These are phyloP conservation scores for Andrena dorsata DNA, from an alignment of 2,888 invertebrate genomes.

Conservation along the genomic window DNA sequence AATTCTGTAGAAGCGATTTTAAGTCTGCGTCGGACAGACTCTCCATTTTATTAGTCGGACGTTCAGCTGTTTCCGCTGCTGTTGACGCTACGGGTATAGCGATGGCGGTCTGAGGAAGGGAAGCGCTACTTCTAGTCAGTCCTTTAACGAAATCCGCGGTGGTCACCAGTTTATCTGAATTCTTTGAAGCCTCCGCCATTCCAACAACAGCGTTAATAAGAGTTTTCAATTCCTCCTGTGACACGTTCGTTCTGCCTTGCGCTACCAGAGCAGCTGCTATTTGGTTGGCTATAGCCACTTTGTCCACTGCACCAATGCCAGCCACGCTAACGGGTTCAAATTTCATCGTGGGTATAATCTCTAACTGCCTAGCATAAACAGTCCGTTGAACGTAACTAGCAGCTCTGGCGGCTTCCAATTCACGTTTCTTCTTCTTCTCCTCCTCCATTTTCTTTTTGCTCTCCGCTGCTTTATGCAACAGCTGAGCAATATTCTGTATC, in stretches of 20 bases:
- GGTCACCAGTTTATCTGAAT: conserved; percentile 85
- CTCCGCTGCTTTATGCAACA: conserved; percentile 89
- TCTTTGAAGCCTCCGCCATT: conserved; percentile 88
- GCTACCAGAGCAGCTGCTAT: conserved; percentile 92
- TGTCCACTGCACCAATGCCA: conserved; percentile 91
- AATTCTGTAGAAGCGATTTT: conserved; percentile 92
- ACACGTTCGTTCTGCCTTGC: conserved; percentile 93
- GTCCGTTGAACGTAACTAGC: conserved; percentile 71
- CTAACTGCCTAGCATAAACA: conserved; percentile 72
- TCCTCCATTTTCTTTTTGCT: conserved; percentile 85
- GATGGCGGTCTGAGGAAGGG: conserved; percentile 24
- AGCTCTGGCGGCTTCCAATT: conserved; percentile 77
- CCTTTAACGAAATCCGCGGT: conserved; percentile 86
- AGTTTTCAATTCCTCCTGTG: conserved; percentile 91
- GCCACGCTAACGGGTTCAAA: conserved; percentile 88
- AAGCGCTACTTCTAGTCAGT: conserved; percentile 69
- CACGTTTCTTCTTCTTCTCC: conserved; percentile 79
- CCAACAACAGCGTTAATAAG: conserved; percentile 92
- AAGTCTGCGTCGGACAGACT: conserved; percentile 92
- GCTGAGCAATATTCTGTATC: conserved; percentile 91
- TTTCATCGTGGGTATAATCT: conserved; percentile 72
- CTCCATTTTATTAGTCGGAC: conserved; percentile 87
- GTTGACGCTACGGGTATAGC: conserved; percentile 12
- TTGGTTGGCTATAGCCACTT: conserved; percentile 92
- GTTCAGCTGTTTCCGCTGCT: conserved; percentile 20